Percentiles rank a stretch among this genome's conserved stretches.
Evolutionary conservation across 2,113 vertebrate genomes (phyloP).

Genomic region (Micronycteris hirsuta): DNA sequence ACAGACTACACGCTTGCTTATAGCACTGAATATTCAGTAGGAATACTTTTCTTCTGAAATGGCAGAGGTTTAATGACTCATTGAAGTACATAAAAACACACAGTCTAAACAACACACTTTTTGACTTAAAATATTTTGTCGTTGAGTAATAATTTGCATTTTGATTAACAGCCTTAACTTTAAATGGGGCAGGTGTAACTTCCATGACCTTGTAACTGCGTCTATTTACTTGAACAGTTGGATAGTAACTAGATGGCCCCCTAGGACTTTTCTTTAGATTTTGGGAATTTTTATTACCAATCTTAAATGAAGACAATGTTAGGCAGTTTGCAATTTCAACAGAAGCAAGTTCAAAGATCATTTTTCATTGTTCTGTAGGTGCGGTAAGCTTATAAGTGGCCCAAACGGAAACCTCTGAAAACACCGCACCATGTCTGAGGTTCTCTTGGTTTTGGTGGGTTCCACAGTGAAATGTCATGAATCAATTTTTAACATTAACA

Average conservation of each 20-base stretch:
- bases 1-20: slow-evolving; percentile 39
- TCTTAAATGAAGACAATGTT: slow-evolving; percentile 18
- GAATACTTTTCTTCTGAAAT: slow-evolving; percentile 61
- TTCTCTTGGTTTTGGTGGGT: slow-evolving; percentile 47
- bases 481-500: slow-evolving; percentile 59
- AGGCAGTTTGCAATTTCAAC: background rate
- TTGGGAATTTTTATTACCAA: slow-evolving; percentile 53
- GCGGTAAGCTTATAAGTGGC: background rate
- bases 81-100: slow-evolving; percentile 63
- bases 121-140: slow-evolving; percentile 57
- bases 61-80: slow-evolving; percentile 65
- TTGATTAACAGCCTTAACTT: slow-evolving; percentile 67
- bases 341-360: slow-evolving; percentile 29
- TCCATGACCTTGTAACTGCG: slow-evolving; percentile 53
- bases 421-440: background rate
- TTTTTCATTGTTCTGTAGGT: slow-evolving; percentile 29
- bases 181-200: background rate
- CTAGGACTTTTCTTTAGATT: slow-evolving; percentile 41
- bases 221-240: background rate
- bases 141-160: slow-evolving; percentile 67
- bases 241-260: slow-evolving; percentile 14
- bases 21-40: slow-evolving; percentile 69
- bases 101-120: slow-evolving; percentile 56
- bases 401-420: background rate
- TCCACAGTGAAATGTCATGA: slow-evolving; percentile 34